These are phyloP conservation scores for Meles meles DNA, from an alignment of 2,113 vertebrate species.

Conservation along the genomic window DNA sequence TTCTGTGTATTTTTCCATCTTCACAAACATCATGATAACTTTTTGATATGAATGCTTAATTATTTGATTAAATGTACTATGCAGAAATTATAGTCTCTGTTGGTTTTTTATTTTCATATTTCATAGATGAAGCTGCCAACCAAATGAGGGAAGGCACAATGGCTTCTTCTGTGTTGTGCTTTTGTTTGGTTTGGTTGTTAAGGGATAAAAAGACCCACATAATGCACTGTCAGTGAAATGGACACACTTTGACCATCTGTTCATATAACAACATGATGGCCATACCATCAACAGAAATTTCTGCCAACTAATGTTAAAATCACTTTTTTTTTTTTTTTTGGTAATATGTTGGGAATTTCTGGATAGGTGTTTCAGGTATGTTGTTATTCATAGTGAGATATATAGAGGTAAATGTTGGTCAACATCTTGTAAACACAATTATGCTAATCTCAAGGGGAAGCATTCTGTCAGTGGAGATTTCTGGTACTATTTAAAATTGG, in stretches of 20 bases:
- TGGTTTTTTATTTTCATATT: slow-evolving; percentile 34
- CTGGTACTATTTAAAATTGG: neutral
- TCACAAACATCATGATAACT: neutral
- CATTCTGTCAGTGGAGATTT: neutral
- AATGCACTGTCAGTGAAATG: slow-evolving; percentile 60
- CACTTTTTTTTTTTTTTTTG: slow-evolving; percentile 28
- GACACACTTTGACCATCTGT: slow-evolving; percentile 63
- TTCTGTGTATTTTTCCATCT: neutral
- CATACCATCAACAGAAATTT: slow-evolving; percentile 35
- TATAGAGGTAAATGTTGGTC: slow-evolving; percentile 52
- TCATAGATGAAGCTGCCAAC: slow-evolving; percentile 34
- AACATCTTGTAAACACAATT: slow-evolving; percentile 53
- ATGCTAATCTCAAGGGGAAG: slow-evolving; percentile 33
- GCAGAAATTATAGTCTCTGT: neutral
- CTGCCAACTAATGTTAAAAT: slow-evolving; percentile 59
- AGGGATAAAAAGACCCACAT: slow-evolving; percentile 22
- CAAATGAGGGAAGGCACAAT: neutral
- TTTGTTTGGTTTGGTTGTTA: slow-evolving; percentile 53
- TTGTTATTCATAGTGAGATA: slow-evolving; percentile 60
- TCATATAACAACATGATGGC: slow-evolving; percentile 27
- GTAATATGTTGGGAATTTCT: slow-evolving; percentile 35
- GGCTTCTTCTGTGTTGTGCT: slow-evolving; percentile 19
- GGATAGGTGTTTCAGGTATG: slow-evolving; percentile 48
- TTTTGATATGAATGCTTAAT: slow-evolving; percentile 13
- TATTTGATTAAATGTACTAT: neutral